Evolutionary conservation across 2,888 invertebrate species (phyloP), one percentile per base, ranked within the genome.

Genomic region (Mechanitis mazaeus): DNA sequence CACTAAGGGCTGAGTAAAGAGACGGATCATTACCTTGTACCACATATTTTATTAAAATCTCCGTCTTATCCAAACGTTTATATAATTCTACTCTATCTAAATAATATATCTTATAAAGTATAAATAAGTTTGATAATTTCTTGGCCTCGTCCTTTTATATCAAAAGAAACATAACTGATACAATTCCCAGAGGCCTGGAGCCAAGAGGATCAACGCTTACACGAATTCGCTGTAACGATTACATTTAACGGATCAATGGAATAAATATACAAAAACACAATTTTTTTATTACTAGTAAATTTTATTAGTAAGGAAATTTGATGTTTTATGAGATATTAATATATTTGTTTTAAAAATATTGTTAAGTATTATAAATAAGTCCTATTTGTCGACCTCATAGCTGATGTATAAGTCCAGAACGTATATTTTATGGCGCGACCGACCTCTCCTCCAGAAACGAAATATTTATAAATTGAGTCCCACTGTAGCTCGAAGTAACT

Each of bases 111-210:
- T 9, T 42, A 42, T 20, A 31, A 31, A 50, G 31, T 3, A 31
- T 50, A 50, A 31, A 31, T 9, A 50, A 28, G 50, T 50, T 31
- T 6, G 50, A 50, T 31, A 31, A 31, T 11, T 31, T 20, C 45
- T 64, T 58, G 60, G 61, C 64, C 61, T 60, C 60, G 58, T 47
- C 33, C 59, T 63, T 61, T 64, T 68, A 66, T 61, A 58, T 59
- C 60, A 61, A 54, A 60, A 68, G 60, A 65, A 56, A 65, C 64
- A 68, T 62, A 55, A 60, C 64, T 59, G 45, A 20, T 45, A 59
- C 42, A 57, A 61, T 61, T 54, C 60, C 47, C 28, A 45, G 47
- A 28, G 20, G 47, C 60, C 47, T 57, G 35, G 56, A 59, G 60
- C 59, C 63, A n/a, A 38, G 45, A 58, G 55, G 54, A 65, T 54